Percentiles rank a stretch among this genome's conserved stretches.
These are phyloP conservation scores for Bradypodion pumilum DNA, from an alignment of 2,797 vertebrate species.

Conservation along the genomic window DNA sequence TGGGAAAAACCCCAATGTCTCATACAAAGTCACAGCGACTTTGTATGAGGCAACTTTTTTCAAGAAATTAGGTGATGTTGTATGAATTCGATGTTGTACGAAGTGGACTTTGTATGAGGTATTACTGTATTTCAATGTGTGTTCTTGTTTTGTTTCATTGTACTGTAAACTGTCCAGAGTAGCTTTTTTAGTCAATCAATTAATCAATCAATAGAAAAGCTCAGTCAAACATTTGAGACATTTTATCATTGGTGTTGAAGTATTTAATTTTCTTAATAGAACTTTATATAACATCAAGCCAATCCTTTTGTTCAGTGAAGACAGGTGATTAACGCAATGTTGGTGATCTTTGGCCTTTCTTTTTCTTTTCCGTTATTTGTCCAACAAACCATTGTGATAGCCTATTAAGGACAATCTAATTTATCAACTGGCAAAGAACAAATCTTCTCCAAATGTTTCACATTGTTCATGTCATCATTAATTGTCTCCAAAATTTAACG, in stretches of 20 bases:
- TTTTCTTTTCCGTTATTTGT: slow-evolving; percentile 12
- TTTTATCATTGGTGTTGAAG: slow-evolving; percentile 8
- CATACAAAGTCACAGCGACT: too few relatives aligned
- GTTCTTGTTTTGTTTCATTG: too few relatives aligned
- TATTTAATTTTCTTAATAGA: slow-evolving; percentile 24
- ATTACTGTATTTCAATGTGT: too few relatives aligned
- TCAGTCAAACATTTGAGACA: not conserved
- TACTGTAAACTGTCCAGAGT: too few relatives aligned
- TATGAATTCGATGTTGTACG: too few relatives aligned
- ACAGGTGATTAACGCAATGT: slow-evolving; percentile 5
- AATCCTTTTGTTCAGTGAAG: not conserved
- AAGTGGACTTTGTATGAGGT: too few relatives aligned
- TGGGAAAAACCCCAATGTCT: too few relatives aligned
- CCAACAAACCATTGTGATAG: slow-evolving; percentile 22
- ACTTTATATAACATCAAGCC: slow-evolving; percentile 1
- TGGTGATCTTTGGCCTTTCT: not conserved
- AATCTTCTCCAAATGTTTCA: slow-evolving; percentile 13
- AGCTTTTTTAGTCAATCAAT: too few relatives aligned
- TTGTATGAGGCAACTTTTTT: too few relatives aligned
- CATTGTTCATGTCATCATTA: slow-evolving; percentile 16
- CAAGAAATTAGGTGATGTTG: too few relatives aligned
- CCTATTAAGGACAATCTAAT: slow-evolving; percentile 30
- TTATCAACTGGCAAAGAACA: slow-evolving; percentile 30
- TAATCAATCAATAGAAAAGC: too few relatives aligned
- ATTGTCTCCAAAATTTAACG: slow-evolving; percentile 25